Base-by-base conservation (phyloP, 53 echinoderm and acorn worm species). In the Zoroaster sp. region DNA sequence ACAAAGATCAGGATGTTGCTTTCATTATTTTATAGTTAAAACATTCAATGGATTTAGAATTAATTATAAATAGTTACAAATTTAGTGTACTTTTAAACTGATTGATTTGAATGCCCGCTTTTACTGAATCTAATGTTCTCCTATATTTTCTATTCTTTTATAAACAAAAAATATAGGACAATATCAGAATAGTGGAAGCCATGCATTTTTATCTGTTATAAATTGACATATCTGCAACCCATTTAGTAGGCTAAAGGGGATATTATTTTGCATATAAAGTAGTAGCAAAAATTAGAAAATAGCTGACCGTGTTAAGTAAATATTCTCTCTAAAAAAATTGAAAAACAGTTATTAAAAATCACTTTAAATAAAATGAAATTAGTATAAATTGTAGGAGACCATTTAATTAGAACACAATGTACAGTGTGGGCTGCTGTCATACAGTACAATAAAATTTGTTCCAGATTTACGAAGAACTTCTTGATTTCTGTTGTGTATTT, bases 391-490 rank as follows among this genome's bases (percentile, higher is more conserved):
- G 83, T 83, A 83, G 28, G 66, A 85, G 35, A 28, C 71, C 18
- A 36, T 9, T 30, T 47, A 47, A 69, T 45, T 34, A 40, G n/a
- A 20, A 67, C 85, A 9, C n/a, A 35, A 32, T 85, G 85, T 85
- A 85, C 85, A 85, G 47, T 69, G n/a, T 37, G 85, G 85, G 47
- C 85, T 70, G 71, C 44, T 51, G 44, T 70, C 71, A 18, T 47
- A 85, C 71, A 71, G 47, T 49, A 66, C 63, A 85, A 85, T 44
- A 74, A 38, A 71, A 71, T 33, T 40, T 40, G 74, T 74, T 74
- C 74, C 74, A 7, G 40, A 74, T 17, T 74, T 39, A 74, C 20
- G 20, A 74, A 10, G 74, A 74, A 74, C 20, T 20, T 8, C 17
- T 23, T 15, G 5, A 10, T 18, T 74, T 23, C 9, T 20, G 6